Evolutionary conservation across 2,797 vertebrate species (phyloP), one percentile per base, ranked within the genome.

Genomic region (Rhinoraja longicauda): DNA sequence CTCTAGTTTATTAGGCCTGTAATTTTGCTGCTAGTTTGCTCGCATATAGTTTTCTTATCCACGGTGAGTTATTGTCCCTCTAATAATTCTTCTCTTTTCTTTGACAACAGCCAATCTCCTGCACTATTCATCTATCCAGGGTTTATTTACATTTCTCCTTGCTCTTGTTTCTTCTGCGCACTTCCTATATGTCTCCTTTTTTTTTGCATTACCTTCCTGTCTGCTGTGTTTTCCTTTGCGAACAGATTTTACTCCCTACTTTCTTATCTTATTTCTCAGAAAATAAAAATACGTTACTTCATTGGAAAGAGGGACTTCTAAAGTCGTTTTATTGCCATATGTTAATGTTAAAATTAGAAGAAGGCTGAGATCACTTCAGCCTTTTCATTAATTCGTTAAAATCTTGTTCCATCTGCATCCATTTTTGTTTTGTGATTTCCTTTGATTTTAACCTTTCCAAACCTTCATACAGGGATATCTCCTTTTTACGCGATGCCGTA

Each of bases 401-500:
- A 62, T 7, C 1, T 82, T 32, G n/a, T 4, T n/a, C 1, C 36
- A 67, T 90, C 12, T 90, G 15, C 21, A 53, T 73, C 26, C 26
- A 39, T 19, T 91, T 73, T 92, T 57, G 12, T 67, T n/a, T 26
- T 73, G 70, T 92, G 12, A 0, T 21, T 53, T 84, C 6, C 19
- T 39, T 91, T 91, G 64, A 91, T n/a, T 73, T 73, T 29, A 1
- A 45, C 15, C 12, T 24, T 92, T 75, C 24, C 17, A 15, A 12
- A 29, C 94, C 39, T 90, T 0, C 90, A 93, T 95, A 86, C 94
- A 98, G 98, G 94, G 98, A 97, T 94, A 96, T 98, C 94, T 98
- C 98, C 8, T 98, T 98, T 93, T 95, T 98, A 19, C 98, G 97
- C 94, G 96, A 98, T 59, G 79, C 96, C 75, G 93, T 93, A 26